Evolutionary conservation across 2,888 invertebrate genomes (phyloP).

Genomic region (Drosophila bunnanda): DNA sequence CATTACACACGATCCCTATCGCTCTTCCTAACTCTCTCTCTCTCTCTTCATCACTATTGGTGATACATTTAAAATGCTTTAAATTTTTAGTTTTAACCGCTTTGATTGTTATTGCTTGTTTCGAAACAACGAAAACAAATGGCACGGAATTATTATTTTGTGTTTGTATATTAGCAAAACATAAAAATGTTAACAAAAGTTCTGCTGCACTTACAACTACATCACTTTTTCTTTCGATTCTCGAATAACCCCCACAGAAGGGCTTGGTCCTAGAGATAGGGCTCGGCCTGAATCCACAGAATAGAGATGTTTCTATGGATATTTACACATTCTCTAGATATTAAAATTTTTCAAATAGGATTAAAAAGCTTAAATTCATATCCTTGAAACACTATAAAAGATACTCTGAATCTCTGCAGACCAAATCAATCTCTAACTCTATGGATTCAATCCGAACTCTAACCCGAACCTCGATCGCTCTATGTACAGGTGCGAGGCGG

Average conservation of each 20-base stretch:
- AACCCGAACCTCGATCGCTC: conserved; percentile 21
- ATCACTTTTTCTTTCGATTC: conserved; percentile 82
- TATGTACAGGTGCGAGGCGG: conserved; percentile 53
- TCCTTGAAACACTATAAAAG: too few relatives aligned
- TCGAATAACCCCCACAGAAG: conserved; percentile 63
- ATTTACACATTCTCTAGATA: background rate
- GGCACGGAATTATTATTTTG: conserved; percentile 75
- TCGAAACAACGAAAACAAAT: conserved; percentile 74
- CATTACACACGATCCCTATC: conserved; percentile 68
- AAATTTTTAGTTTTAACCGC: conserved; percentile 64
- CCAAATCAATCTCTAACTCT: too few relatives aligned
- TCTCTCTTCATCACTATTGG: background rate
- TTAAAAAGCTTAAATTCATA: background rate
- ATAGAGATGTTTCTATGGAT: too few relatives aligned
- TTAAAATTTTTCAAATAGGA: background rate
- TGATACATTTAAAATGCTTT: conserved; percentile 70
- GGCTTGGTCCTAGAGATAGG: conserved; percentile 19
- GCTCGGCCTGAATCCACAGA: background rate
- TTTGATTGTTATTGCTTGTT: conserved; percentile 74
- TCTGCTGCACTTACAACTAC: conserved; percentile 82
- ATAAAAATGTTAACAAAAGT: conserved; percentile 63
- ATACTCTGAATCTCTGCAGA: conserved; percentile 8
- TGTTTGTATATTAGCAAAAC: conserved; percentile 59
- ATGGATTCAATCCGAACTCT: conserved; percentile 1
- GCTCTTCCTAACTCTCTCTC: conserved; percentile 5